Evolutionary conservation across 2,113 vertebrate genomes (phyloP).

Genomic region (Burhinus oedicnemus): DNA sequence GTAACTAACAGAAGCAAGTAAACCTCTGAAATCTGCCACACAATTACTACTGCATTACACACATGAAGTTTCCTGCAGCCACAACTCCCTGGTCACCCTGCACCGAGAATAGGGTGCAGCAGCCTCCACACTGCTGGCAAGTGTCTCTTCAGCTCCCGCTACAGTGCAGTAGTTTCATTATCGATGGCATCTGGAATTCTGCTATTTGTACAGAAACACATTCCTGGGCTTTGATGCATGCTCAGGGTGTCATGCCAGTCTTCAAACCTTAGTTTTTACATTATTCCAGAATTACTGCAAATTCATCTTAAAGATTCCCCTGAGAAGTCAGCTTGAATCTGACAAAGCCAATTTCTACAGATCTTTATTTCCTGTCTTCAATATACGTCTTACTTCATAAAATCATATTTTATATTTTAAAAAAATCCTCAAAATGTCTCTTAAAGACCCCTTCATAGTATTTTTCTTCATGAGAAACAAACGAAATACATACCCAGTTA

Average conservation of each 20-base stretch:
- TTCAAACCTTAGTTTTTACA: neutral
- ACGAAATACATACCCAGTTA: accelerated
- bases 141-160: neutral
- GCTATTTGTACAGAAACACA: neutral
- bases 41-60: neutral
- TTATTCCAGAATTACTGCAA: neutral
- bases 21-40: neutral
- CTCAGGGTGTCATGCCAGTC: neutral
- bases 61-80: neutral
- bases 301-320: neutral
- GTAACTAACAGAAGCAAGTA: neutral
- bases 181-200: neutral
- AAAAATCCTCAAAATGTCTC: neutral
- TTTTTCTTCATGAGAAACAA: neutral
- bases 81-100: neutral
- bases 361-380: neutral
- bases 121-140: neutral
- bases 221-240: neutral
- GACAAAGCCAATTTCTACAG: neutral
- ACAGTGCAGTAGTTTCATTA: neutral
- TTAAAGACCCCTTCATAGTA: neutral
- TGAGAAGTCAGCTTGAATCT: neutral
- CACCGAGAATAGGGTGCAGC: neutral
- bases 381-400: neutral
- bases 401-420: neutral